Base-by-base conservation (phyloP, 2,113 vertebrate genomes). In the Cyprinodon variegatus region DNA sequence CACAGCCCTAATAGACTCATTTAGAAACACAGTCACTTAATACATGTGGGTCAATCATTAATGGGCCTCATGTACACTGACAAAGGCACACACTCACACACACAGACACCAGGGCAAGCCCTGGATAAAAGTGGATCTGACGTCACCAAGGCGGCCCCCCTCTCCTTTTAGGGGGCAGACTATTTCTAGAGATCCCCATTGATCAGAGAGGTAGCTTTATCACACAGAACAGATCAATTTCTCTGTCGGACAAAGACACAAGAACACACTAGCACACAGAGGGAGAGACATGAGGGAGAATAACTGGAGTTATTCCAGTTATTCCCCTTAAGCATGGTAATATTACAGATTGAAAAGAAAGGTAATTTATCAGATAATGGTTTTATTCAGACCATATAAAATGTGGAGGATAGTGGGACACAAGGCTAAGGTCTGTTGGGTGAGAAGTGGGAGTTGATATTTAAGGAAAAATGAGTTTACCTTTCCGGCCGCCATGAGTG, bases 401-500 rank as follows among this genome's bases (percentile, higher is more conserved):
- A 57, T n/a, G 50, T 57, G 6, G 43, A 20, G 50, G 15, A 53
- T 8, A 20, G 50, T 50, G 6, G 48, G 48, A 15, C 14, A 17
- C 14, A 20, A 53, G 50, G 17, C 17, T 7, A 53, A 53, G 2
- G 50, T 53, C 50, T 53, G 7, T 20, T 53, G 50, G 48, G 50
- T 53, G 29, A 29, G 29, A 29, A 2, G 48, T 17, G 50, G 61
- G 5, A n/a, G 59, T 15, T 78, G 68, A 79, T 83, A 74, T 81
- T 72, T 83, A 76, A 75, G 63, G 63, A 85, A 81, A 68, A 74
- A 88, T 86, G 80, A 92, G 61, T 95, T 97, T 95, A 99, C 98
- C 97, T 98, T 99, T 78, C 97, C 96, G 46, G 96, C 96, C 7
- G 97, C 95, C 89, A 98, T 95, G 96, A 99, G 96, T 79, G 98